Evolutionary conservation across 2,888 invertebrate species (phyloP).

Genomic region (Monochamus alternatus): DNA sequence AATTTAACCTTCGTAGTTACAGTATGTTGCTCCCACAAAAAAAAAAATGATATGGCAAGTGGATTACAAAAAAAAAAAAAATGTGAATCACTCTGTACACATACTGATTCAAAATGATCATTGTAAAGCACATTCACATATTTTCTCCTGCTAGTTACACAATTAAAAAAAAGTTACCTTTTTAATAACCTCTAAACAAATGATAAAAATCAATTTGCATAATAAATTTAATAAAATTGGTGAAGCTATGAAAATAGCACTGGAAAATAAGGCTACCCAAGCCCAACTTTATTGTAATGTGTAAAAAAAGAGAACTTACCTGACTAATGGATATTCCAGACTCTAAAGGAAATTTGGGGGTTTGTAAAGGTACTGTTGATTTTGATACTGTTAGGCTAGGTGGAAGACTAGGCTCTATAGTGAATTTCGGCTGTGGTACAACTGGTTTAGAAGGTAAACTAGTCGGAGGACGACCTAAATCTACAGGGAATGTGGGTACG

Average conservation of each 20-base stretch:
- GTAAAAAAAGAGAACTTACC: conserved; percentile 55
- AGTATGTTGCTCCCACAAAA: too few relatives aligned
- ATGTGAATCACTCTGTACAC: too few relatives aligned
- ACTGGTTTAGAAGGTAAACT: conserved; percentile 1
- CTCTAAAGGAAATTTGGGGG: conserved; percentile 64
- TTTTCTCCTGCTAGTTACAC: too few relatives aligned
- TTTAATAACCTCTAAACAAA: conserved; percentile 1
- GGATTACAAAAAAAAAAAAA: too few relatives aligned
- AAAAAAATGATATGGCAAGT: too few relatives aligned
- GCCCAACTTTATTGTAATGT: neutral
- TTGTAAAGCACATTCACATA: too few relatives aligned
- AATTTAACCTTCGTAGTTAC: too few relatives aligned
- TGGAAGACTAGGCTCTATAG: conserved; percentile 50
- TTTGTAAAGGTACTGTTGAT: conserved; percentile 41
- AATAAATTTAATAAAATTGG: conserved; percentile 24
- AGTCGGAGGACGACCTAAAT: conserved; percentile 27
- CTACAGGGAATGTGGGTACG: conserved; percentile 35
- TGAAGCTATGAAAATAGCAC: conserved; percentile 23
- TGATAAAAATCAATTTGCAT: conserved; percentile 20
- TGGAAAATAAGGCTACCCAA: conserved; percentile 36
- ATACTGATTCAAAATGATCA: too few relatives aligned
- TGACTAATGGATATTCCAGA: conserved; percentile 68
- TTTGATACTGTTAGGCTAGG: conserved; percentile 56
- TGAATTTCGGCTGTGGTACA: conserved; percentile 24
- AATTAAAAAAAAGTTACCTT: too few relatives aligned